A percentile compares a stretch with the other conserved stretches of the same genome.
These are phyloP conservation scores for Erinaceus europaeus DNA, from an alignment of 2,113 vertebrate species.

Conservation along the genomic window DNA sequence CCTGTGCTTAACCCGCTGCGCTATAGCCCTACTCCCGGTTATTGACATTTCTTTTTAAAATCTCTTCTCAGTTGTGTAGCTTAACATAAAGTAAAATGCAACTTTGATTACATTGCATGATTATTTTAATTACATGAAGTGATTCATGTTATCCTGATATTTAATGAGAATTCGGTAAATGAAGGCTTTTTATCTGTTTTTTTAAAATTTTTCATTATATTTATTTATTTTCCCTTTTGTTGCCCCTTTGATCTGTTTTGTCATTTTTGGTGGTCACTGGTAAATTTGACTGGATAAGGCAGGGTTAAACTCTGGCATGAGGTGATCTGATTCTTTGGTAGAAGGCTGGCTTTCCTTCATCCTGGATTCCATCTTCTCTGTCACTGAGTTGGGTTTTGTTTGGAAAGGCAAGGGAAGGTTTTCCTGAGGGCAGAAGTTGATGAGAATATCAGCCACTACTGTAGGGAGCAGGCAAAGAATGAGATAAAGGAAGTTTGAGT, in stretches of 20 bases:
- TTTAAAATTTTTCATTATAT: too few species aligned
- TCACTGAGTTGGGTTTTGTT: background rate
- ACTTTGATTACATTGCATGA: background rate
- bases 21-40: too few species aligned
- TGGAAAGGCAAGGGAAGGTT: background rate
- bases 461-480: background rate
- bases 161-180: background rate
- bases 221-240: too few species aligned
- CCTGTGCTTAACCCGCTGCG: too few species aligned
- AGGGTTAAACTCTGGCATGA: background rate
- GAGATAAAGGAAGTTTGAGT: background rate
- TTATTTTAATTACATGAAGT: background rate
- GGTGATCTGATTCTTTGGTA: background rate
- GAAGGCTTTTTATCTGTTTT: background rate
- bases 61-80: background rate
- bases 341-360: background rate
- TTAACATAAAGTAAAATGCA: background rate
- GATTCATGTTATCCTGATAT: background rate
- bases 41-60: background rate
- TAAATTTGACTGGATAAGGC: background rate
- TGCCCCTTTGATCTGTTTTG: too few species aligned
- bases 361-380: background rate
- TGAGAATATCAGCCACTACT: background rate
- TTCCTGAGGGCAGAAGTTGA: background rate
- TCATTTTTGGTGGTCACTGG: background rate